Conservation (phyloP, 2,797 vertebrate genomes). For the Sebastes taczanowskii region DNA sequence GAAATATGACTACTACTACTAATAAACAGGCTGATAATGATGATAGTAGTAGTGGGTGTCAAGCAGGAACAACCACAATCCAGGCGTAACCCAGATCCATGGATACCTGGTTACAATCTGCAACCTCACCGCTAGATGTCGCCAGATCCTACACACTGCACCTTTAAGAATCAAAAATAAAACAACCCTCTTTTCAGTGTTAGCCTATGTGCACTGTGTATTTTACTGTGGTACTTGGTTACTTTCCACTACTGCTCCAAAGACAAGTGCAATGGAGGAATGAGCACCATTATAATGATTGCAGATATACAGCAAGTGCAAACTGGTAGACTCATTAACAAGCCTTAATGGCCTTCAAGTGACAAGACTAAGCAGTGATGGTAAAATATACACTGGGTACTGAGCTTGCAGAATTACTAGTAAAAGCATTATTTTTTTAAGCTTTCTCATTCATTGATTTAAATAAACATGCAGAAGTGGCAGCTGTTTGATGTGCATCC, state of each 20-base stretch:
- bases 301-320: not conserved
- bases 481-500: conserved; percentile 19
- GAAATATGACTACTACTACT: no score
- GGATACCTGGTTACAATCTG: no score
- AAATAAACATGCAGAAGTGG: conserved; percentile 23
- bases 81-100: no score
- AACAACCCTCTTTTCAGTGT: not conserved
- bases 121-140: no score
- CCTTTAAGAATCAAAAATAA: not conserved
- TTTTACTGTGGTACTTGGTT: not conserved
- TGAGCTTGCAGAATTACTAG: not conserved
- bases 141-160: no score
- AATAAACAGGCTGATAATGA: no score
- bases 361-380: not conserved
- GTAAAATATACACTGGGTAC: not conserved
- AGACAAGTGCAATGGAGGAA: not conserved
- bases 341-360: not conserved
- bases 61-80: no score
- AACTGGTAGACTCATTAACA: not conserved
- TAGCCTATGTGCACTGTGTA: not conserved
- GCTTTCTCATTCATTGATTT: not conserved
- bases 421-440: conserved; percentile 7
- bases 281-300: not conserved
- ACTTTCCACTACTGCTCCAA: not conserved
- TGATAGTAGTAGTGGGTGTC: no score